Evolutionary conservation across 2,888 invertebrate species (phyloP).

Genomic region (Drosophila formosana): DNA sequence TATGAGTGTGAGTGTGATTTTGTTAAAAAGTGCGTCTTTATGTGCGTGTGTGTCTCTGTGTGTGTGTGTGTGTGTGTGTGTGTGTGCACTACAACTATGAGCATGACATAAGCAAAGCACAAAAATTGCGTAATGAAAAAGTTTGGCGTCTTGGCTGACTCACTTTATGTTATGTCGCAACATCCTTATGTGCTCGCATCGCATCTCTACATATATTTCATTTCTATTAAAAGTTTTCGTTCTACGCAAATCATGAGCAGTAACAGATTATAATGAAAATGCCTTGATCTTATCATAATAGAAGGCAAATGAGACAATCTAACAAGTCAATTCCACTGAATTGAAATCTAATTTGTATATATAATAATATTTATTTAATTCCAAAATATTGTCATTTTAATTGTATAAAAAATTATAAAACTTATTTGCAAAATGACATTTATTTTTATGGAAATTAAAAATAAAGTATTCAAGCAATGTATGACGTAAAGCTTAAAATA

Average conservation of each 20-base stretch:
- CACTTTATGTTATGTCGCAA: conserved; percentile 32
- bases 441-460: too few species aligned
- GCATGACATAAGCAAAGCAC: conserved; percentile 64
- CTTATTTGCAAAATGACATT: not conserved
- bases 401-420: not conserved
- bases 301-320: conserved; percentile 3
- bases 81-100: conserved; percentile 43
- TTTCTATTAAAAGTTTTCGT: conserved; percentile 40
- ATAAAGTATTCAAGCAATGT: too few species aligned
- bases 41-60: conserved; percentile 12
- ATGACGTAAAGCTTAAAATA: not conserved
- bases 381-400: too few species aligned
- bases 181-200: conserved; percentile 8
- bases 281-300: conserved; percentile 35
- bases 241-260: conserved; percentile 58
- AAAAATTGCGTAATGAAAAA: conserved; percentile 78
- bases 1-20: conserved; percentile 53
- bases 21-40: conserved; percentile 57
- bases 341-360: too few species aligned
- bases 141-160: conserved; percentile 57
- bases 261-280: conserved; percentile 49
- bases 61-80: conserved; percentile 39
- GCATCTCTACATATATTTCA: conserved; percentile 16
- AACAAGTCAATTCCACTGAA: not conserved
- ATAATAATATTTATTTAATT: not conserved